Conservation (phyloP, 2,113 vertebrate genomes). For the Empidonax traillii region DNA sequence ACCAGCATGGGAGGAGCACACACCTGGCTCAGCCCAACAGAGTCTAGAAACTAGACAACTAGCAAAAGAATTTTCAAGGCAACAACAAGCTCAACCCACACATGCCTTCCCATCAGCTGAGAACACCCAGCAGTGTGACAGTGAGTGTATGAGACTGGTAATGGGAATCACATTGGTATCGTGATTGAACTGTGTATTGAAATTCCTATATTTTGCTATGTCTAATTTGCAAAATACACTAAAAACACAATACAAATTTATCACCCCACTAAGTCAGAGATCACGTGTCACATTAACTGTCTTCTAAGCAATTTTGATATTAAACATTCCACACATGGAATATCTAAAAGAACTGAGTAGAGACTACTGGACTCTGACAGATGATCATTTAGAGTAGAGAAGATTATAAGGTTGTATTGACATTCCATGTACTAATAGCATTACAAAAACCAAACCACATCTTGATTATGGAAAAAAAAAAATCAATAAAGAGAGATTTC, state of each 20-base stretch:
- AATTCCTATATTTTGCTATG: not conserved
- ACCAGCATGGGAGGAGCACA: not conserved
- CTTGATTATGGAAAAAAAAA: not conserved
- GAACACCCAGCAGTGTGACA: not conserved
- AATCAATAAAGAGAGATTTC: not conserved
- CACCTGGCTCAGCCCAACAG: not conserved
- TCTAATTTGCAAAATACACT: not conserved
- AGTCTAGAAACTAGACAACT: not conserved
- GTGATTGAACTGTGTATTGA: not conserved
- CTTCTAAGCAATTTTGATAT: not conserved
- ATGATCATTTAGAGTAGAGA: not conserved
- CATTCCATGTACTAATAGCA: not conserved
- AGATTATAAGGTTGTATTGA: not conserved
- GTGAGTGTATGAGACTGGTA: not conserved
- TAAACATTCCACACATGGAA: not conserved
- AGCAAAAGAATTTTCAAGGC: not conserved
- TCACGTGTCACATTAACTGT: not conserved
- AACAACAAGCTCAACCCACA: not conserved
- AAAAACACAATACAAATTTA: not conserved
- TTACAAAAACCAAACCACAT: not conserved
- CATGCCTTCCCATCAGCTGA: not conserved
- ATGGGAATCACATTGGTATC: accelerated
- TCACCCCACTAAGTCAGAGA: not conserved
- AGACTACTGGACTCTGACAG: not conserved
- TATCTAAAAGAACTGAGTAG: not conserved